These are phyloP conservation scores for Lepilemur ruficaudatus DNA, from an alignment of 2,797 vertebrate genomes.

Conservation along the genomic window DNA sequence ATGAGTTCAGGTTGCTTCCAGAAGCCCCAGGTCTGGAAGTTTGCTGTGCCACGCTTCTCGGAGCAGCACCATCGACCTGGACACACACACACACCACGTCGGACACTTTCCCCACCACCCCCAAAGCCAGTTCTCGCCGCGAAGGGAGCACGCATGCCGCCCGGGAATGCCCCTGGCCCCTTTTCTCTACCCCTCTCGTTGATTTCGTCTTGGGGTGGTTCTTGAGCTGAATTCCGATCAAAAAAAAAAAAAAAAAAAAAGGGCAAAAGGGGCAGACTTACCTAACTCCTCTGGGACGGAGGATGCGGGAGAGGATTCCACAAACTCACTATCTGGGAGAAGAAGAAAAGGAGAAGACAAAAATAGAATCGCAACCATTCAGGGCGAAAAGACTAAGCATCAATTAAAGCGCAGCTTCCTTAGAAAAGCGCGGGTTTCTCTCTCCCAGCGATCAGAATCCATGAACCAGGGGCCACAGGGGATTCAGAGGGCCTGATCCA, in stretches of 20 bases:
- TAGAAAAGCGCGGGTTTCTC: slow-evolving; percentile 38
- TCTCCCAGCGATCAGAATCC: neutral
- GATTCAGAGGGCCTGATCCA: rapidly evolving
- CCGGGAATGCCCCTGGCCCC: neutral
- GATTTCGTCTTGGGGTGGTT: neutral
- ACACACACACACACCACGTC: neutral
- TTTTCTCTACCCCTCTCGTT: neutral
- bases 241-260: neutral
- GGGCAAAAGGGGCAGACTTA: slow-evolving; percentile 73
- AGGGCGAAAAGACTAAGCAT: neutral
- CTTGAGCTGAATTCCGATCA: neutral
- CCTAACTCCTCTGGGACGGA: slow-evolving; percentile 82
- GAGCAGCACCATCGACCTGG: neutral
- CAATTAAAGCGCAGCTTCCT: neutral
- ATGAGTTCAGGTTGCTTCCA: neutral
- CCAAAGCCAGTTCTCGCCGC: neutral
- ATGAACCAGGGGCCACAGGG: neutral
- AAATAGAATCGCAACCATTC: slow-evolving; percentile 52
- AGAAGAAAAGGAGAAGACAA: slow-evolving; percentile 66
- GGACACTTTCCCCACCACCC: neutral
- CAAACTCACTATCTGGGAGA: slow-evolving; percentile 81
- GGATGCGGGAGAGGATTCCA: slow-evolving; percentile 74
- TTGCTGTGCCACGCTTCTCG: neutral
- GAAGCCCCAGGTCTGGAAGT: neutral
- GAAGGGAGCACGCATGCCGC: neutral